Base-by-base conservation (phyloP, 2,888 invertebrate genomes). In the Eristalis pertinax region DNA sequence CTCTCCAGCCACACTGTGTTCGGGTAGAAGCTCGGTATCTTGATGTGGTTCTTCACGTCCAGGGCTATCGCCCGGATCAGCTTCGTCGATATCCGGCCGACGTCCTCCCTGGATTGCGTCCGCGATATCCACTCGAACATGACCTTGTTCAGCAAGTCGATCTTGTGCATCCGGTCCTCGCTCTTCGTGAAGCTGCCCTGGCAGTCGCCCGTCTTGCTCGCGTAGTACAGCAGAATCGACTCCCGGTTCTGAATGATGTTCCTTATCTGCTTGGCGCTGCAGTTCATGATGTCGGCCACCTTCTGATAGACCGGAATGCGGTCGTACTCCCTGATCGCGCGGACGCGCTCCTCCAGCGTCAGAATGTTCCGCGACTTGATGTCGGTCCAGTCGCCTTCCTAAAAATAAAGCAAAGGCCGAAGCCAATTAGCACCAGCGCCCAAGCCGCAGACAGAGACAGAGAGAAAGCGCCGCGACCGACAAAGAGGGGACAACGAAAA, bases 221-320 rank as follows among this genome's bases (percentile, higher is more conserved):
- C 89, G 62, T 92, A 91, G 79, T 91, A 92, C 38, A 91, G 90
- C 89, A 92, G 88, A 15, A 92, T 92, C 15, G 91, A 90, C 3
- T 90, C 90, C 2, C 92, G 90, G 81, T 92, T 92, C 4, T 87
- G 58, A 0, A 92, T 89, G 10, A 92, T 91, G 81, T 91, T 92
- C 76, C 92, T 92, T 70, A 92, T 92, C 89, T 92, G 92, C 72
- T 92, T 92, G 91, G 91, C 92, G 77, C 92, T 92, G 73, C 92
- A 92, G 64, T 92, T 91, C 78, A 92, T 92, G 86, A 91, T 91
- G 72, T 91, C 91, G 0, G 92, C 92, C 8, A 92, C 91, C 83
- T 91, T 92, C 56, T 91, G 92, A 73, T 92, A 92, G 90, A 92
- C 91, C 3, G 92, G 92, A 24, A 90, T 89, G 22, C 91, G 90